A percentile compares a stretch with the other conserved stretches of the same genome.
phyloP scores from a whole-genome alignment of 2,797 vertebrate species.

The Uromys caudimaculatus region DNA sequence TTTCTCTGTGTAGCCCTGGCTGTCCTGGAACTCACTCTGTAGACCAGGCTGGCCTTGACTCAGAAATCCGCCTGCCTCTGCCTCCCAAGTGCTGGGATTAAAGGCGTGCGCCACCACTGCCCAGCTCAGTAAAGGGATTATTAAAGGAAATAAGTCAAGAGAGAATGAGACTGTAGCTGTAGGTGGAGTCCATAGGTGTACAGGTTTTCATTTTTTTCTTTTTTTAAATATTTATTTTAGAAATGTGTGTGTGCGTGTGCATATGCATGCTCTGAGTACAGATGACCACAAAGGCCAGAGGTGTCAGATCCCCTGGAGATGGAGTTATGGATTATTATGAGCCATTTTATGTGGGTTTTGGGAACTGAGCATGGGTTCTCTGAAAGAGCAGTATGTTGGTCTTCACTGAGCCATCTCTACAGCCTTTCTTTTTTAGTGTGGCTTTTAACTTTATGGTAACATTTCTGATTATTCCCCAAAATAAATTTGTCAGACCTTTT shows the following conservation, averaged over 20 bases:
- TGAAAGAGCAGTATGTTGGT: neutral
- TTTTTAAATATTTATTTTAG: neutral
- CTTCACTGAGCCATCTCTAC: neutral
- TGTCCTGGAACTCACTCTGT: too few relatives aligned
- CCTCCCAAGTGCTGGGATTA: too few relatives aligned
- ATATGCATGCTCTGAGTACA: neutral
- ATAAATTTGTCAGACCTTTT: constrained; percentile 55
- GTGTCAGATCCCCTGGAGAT: neutral
- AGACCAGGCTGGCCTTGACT: too few relatives aligned
- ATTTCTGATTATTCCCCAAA: constrained; percentile 51
- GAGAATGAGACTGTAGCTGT: constrained; percentile 16
- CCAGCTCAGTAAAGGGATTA: neutral
- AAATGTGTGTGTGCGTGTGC: neutral
- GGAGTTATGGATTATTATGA: neutral
- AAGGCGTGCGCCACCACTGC: too few relatives aligned
- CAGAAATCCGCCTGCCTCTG: too few relatives aligned
- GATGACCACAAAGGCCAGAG: neutral
- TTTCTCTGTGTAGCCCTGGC: too few relatives aligned
- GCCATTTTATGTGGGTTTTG: neutral
- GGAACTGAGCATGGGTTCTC: neutral
- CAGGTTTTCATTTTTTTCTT: constrained; percentile 10
- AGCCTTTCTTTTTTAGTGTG: neutral
- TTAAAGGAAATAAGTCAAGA: neutral
- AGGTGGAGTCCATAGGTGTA: neutral
- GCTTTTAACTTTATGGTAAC: constrained; percentile 26